phyloP scores from a whole-genome alignment of 2,797 vertebrate genomes.

The Poeciliopsis turneri region DNA sequence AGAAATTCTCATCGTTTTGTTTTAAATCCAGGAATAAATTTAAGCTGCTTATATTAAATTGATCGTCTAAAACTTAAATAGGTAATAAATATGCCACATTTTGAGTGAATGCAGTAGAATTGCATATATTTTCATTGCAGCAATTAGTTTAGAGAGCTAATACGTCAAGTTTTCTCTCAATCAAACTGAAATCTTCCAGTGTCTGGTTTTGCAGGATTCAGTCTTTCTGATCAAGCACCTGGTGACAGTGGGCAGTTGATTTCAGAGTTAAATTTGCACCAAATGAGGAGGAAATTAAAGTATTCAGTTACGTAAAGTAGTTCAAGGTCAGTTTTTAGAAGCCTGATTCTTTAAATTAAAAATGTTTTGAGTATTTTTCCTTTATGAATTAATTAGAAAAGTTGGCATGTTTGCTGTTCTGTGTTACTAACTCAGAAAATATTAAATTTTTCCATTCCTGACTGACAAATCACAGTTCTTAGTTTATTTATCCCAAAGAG shows the following conservation, averaged over 20 bases:
- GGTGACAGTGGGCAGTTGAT: not conserved
- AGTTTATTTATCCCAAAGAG: not conserved
- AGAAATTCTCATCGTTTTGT: not conserved
- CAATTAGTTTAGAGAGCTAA: not conserved
- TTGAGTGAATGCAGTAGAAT: not conserved
- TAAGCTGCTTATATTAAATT: not conserved
- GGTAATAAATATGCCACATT: not conserved
- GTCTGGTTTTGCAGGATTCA: not conserved
- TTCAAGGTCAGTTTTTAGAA: not conserved
- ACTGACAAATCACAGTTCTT: not conserved
- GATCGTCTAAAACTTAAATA: not conserved
- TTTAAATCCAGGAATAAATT: not conserved
- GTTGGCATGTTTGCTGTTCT: not conserved
- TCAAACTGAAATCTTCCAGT: not conserved
- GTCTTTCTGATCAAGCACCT: not conserved
- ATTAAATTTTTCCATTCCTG: not conserved
- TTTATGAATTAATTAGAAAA: not conserved
- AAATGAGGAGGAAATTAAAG: not conserved
- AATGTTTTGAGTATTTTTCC: not conserved
- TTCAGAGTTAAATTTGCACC: not conserved
- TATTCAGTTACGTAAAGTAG: not conserved
- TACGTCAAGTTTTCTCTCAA: not conserved
- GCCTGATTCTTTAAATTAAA: not conserved
- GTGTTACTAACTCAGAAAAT: not conserved
- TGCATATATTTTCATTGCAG: not conserved